These are phyloP conservation scores for Ceratina australensis DNA, from an alignment of 1,140 invertebrate genomes.

Conservation along the genomic window DNA sequence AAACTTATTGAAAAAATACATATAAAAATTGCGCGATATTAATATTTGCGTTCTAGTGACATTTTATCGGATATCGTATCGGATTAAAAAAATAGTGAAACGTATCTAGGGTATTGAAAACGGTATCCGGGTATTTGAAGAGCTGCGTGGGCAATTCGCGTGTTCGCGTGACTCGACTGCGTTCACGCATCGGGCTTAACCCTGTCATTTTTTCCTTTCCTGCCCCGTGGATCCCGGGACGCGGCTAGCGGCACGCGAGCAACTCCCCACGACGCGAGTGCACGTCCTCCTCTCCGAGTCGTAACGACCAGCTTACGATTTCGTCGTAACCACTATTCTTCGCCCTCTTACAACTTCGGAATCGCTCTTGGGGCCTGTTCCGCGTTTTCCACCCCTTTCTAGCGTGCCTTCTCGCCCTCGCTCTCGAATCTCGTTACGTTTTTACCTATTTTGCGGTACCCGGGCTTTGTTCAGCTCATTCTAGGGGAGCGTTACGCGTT, in stretches of 20 bases:
- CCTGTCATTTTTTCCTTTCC: conserved; percentile 62
- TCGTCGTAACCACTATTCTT: conserved; percentile 47
- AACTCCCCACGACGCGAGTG: background rate
- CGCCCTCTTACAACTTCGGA: background rate
- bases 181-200: conserved; percentile 62
- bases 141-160: conserved; percentile 54
- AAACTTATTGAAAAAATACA: too few relatives aligned
- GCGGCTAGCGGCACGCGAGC: conserved; percentile 43
- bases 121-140: conserved; percentile 43
- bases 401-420: background rate
- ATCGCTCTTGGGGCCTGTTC: background rate
- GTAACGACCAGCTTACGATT: conserved; percentile 49
- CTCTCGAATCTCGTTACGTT: background rate
- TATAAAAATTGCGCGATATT: too few relatives aligned
- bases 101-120: background rate
- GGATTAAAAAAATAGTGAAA: too few relatives aligned
- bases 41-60: too few relatives aligned
- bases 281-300: conserved; percentile 10
- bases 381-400: background rate
- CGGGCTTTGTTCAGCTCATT: conserved; percentile 1
- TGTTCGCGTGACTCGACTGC: conserved; percentile 57
- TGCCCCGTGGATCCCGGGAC: conserved; percentile 57
- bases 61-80: too few relatives aligned
- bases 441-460: background rate
- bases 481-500: background rate